These are phyloP conservation scores for Chironex yamaguchii DNA, from an alignment of 30 jellyfish, hydroid and myxozoan species.

Conservation along the genomic window DNA sequence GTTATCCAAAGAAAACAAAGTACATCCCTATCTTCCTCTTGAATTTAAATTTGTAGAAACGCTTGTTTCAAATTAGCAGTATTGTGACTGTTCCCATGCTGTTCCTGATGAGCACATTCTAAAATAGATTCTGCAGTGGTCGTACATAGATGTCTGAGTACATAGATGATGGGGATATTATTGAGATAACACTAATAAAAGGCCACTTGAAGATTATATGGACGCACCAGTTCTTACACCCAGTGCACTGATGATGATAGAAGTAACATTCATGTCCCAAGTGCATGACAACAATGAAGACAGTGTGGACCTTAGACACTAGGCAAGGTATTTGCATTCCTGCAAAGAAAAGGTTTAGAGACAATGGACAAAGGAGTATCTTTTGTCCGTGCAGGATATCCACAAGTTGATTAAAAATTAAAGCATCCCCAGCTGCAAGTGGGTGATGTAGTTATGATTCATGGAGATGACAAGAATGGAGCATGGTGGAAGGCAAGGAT, in stretches of 20 bases:
- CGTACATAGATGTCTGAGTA: too few species aligned
- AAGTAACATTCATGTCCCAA: constrained; percentile 1
- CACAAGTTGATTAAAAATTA: constrained; percentile 52
- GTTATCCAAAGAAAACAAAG: too few species aligned
- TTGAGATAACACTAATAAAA: too few species aligned
- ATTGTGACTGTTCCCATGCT: too few species aligned
- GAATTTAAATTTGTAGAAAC: too few species aligned
- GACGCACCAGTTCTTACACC: constrained; percentile 58
- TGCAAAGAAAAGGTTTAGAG: constrained; percentile 42
- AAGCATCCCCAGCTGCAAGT: neutral
- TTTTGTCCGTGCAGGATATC: constrained; percentile 58
- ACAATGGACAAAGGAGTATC: constrained; percentile 61
- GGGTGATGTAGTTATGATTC: constrained; percentile 44
- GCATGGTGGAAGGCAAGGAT: too few species aligned
- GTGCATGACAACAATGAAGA: constrained; percentile 4
- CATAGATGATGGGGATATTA: too few species aligned
- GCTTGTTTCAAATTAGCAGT: too few species aligned
- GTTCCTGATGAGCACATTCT: too few species aligned
- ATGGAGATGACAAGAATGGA: too few species aligned
- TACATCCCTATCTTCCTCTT: too few species aligned
- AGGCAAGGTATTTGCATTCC: constrained; percentile 12
- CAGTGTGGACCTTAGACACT: constrained; percentile 23
- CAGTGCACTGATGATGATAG: constrained; percentile 26
- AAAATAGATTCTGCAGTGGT: too few species aligned
- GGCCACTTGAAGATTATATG: constrained; percentile 48